Percentiles rank a stretch among this genome's conserved stretches.
phyloP scores from a whole-genome alignment of 1,140 invertebrate species.

The Pachyrhynchus sulphureomaculatus region DNA sequence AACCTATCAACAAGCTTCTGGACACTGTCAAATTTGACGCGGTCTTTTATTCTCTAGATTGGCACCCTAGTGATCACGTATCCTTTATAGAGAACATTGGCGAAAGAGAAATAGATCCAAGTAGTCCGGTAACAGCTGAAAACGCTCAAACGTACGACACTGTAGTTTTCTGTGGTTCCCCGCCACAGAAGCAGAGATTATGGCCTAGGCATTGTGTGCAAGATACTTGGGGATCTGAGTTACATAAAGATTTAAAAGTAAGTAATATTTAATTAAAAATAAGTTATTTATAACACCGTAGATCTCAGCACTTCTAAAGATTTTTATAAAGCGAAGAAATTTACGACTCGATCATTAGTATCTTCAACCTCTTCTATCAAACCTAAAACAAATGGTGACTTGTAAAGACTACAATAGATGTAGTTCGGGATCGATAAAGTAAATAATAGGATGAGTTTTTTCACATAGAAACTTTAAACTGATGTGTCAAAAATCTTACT shows the following conservation, averaged over 20 bases:
- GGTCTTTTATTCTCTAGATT: slow-evolving; percentile 95
- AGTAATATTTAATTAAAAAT: too few species aligned
- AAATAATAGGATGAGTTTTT: too few species aligned
- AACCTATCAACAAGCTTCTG: slow-evolving; percentile 88
- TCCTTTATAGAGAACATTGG: slow-evolving; percentile 93
- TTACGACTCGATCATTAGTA: too few species aligned
- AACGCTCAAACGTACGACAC: slow-evolving; percentile 85
- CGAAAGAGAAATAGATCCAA: slow-evolving; percentile 65
- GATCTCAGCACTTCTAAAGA: too few species aligned
- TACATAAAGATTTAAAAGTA: slow-evolving; percentile 89
- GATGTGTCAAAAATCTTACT: too few species aligned
- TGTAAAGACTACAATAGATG: too few species aligned
- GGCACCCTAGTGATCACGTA: slow-evolving; percentile 96
- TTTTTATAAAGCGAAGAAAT: too few species aligned
- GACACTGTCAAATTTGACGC: slow-evolving; percentile 84
- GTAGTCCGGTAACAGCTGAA: slow-evolving; percentile 68
- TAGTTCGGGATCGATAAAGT: too few species aligned
- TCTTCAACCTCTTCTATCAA: too few species aligned
- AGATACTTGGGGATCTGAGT: slow-evolving; percentile 89
- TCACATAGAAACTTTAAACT: too few species aligned
- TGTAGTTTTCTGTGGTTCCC: slow-evolving; percentile 86
- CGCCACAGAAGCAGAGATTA: slow-evolving; percentile 78
- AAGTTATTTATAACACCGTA: too few species aligned
- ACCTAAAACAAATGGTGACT: too few species aligned
- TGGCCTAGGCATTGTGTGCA: slow-evolving; percentile 97